Base-by-base conservation (phyloP, 2,888 invertebrate genomes). In the Drosophila trichaetosa region DNA sequence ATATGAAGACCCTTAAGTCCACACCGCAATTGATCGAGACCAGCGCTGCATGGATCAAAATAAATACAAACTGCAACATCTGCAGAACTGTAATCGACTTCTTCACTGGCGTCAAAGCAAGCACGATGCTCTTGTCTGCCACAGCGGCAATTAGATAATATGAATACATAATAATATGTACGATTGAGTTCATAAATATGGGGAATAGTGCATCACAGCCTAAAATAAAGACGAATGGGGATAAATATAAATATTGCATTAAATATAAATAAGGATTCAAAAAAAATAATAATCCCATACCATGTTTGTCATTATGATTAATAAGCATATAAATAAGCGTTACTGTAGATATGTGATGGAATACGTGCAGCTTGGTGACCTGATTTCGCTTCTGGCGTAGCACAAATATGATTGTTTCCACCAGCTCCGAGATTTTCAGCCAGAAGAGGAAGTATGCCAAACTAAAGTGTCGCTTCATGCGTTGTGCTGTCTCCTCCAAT, bases 111-210 rank as follows among this genome's bases (percentile, higher is more conserved):
- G 91, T 91, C 48, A 96, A 92, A 72, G 92, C 92, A 29, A 93
- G 94, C 86, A 95, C 95, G 79, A 95, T 92, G 48, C 90, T 85
- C 7, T 95, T 94, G 74, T 95, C 85, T 27, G 86, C 95, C 68
- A 96, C 94, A 66, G 95, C 95, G 0, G 96, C 93, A 1, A 96
- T 89, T 16, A 96, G 94, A 90, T 97, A 97, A 92, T 97, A 97
- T 8, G 94, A 94, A 90, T 97, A 97, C 96, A 97, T 97, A n/a
- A 96, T 90, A 5, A 96, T 94, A 84, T 97, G 97, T 2, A 97
- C 94, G 1, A 94, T 92, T 57, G 94, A 95, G 91, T 97, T 97
- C 56, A 96, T 87, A 92, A 96, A 94, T 0, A 96, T 94, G 0
- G 95, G 94, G 89, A 96, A 95, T 0, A 95, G 94, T 48, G 95